Evolutionary conservation across 2,797 vertebrate species (phyloP), one percentile per base, ranked within the genome.

Genomic region (Rallus crepitans): DNA sequence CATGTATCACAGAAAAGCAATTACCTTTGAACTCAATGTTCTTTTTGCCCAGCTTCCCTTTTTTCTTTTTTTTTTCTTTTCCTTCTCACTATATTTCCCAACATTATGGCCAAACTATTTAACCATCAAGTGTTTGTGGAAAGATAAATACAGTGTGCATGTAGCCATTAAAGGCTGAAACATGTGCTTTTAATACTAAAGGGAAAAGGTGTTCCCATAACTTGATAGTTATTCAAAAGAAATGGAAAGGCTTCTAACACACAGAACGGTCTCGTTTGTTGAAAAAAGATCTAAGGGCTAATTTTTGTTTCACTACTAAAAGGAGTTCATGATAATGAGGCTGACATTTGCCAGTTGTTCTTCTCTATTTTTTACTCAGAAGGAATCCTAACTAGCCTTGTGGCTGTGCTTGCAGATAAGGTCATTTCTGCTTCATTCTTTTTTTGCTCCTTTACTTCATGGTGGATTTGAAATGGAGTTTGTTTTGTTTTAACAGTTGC

Each of bases 331-430:
- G 65, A 89, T 94, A 96, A 96, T 94, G 91, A 96, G 40, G 59
- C 79, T 96, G 94, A 95, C 92, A 96, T 96, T 93, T 96, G 90
- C 95, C 96, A 97, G 96, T 97, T 97, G 96, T 85, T 96, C 89
- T 59, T 80, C 61, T 89, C 95, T 97, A 96, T 97, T 96, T 97
- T 97, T 97, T 85, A 52, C 92, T 91, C 71, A 24, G 70, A 94
- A 93, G 93, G 95, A 97, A 97, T 97, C 84, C 91, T 95, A 79
- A 91, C 91, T 83, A 90, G 89, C 80, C 71, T 93, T 70, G 61
- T 81, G 61, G 55, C 50, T 95, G 6, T 37, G 68, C 72, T 93
- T 90, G 82, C 12, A 60, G 83, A 66, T 92, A 85, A 94, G 94
- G 96, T 96, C 65, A 90, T 56, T 95, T 90, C 83, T 85, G 53